A percentile compares a stretch with the other conserved stretches of the same genome.
Conservation (phyloP, 1,140 invertebrate species). For the Pogonomyrmex barbatus region DNA sequence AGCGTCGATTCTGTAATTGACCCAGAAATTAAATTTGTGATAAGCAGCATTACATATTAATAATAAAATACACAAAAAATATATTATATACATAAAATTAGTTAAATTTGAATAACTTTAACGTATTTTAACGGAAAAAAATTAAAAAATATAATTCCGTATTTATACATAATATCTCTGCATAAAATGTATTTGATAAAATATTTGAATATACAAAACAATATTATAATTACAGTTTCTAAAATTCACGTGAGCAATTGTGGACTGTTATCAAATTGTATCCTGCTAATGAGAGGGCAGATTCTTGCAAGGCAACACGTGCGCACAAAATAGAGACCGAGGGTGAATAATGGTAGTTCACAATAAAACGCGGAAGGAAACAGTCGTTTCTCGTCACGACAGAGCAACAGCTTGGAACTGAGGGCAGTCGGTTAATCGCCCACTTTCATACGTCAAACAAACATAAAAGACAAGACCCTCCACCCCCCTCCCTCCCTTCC, state of each 20-base stretch:
- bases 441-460: conserved; percentile 58
- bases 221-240: not conserved
- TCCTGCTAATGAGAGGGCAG: not conserved
- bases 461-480: conserved; percentile 49
- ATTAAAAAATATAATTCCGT: not conserved
- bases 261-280: conserved; percentile 18
- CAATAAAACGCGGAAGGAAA: conserved; percentile 71
- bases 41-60: not conserved
- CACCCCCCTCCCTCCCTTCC: too few species aligned
- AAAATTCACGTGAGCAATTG: not conserved
- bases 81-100: not conserved
- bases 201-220: not conserved
- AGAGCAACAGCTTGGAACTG: conserved; percentile 77
- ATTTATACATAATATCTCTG: not conserved
- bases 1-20: not conserved
- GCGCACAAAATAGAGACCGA: conserved; percentile 3
- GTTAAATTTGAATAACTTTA: not conserved
- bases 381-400: conserved; percentile 69
- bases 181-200: conserved; percentile 5
- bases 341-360: conserved; percentile 29
- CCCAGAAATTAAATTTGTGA: not conserved
- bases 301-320: conserved; percentile 38
- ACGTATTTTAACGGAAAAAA: not conserved
- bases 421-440: conserved; percentile 70
- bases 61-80: not conserved